Evolutionary conservation across 2,888 invertebrate species (phyloP), one percentile per base, ranked within the genome.

Genomic region (Copidosoma aretas): DNA sequence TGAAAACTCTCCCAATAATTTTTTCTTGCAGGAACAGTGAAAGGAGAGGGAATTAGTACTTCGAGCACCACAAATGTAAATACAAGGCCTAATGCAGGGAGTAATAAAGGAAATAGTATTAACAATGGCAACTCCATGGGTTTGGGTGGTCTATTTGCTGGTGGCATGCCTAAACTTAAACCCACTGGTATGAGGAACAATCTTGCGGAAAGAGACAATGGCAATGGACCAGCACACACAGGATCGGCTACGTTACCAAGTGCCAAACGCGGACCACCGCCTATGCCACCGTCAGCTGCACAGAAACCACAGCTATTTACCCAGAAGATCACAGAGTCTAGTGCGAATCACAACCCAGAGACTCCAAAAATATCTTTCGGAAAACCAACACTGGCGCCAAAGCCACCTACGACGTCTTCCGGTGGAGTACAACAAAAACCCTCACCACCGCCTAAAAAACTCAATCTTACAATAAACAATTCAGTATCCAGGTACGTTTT

Each of bases 351-450:
- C 56, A 84, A 82, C 15, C 80, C 84, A 8, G 85, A 78, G 12
- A 57, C 62, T 39, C 73, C 74, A 8, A 78, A 76, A 64, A 77
- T 76, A 21, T 71, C 68, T 0, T 82, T 77, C 62, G 93, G 93
- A 62, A 95, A 94, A 84, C 94, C 93, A 24, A 89, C 92, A 82
- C 84, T 94, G 74, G 94, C 94, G 32, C 94, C 94, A 1, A 93
- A 93, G 83, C 94, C 94, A 24, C 93, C 93, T 12, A 85, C 86
- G 75, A 76, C 88, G 58, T 84, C 86, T 41, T 70, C 76, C 21
- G 69, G 66, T 54, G 68, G 32, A 73, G 79, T 73, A 17, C 74
- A 80, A 3, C 80, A 80, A 12, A 87, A 89, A 80, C 91, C 90
- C 3, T 88, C 89, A 46, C 89, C 90, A 3, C 90, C 91, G 49